Conservation (phyloP, 2,888 invertebrate species). For the Troilus luridus region DNA sequence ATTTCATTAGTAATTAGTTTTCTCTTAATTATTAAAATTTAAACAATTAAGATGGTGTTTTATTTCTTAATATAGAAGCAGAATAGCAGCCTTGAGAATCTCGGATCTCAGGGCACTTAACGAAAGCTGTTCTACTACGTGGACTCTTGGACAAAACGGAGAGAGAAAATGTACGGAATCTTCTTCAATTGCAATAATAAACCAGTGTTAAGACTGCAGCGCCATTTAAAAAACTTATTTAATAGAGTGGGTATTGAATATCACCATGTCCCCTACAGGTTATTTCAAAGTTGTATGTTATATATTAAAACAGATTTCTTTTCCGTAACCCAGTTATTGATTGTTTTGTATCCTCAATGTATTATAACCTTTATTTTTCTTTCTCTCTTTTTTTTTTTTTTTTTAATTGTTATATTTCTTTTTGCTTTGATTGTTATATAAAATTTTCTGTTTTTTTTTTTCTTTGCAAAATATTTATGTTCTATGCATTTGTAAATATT, state of each 20-base stretch:
- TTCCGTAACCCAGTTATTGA: slow-evolving; percentile 38
- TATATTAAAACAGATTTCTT: slow-evolving; percentile 50
- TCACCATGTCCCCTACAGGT: slow-evolving; percentile 70
- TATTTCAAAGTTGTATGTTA: slow-evolving; percentile 65
- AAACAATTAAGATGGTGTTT: not conserved
- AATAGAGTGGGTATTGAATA: slow-evolving; percentile 68
- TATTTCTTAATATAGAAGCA: not conserved
- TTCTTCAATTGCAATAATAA: slow-evolving; percentile 53
- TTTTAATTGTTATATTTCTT: not conserved
- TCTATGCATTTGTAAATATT: slow-evolving; percentile 51
- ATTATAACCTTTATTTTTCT: slow-evolving; percentile 40
- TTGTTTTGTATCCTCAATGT: slow-evolving; percentile 50
- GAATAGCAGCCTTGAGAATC: slow-evolving; percentile 55
- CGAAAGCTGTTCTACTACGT: slow-evolving; percentile 41
- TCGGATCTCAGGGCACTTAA: slow-evolving; percentile 53
- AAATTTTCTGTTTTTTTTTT: not conserved
- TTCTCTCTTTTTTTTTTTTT: slow-evolving; percentile 41
- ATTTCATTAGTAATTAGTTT: not conserved
- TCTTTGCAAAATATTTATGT: slow-evolving; percentile 16
- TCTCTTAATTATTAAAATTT: not conserved
- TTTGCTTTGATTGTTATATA: slow-evolving; percentile 23
- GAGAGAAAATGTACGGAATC: slow-evolving; percentile 19
- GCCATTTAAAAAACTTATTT: slow-evolving; percentile 59
- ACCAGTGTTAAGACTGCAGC: slow-evolving; percentile 51
- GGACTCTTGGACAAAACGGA: slow-evolving; percentile 49